Percentiles rank a stretch among this genome's conserved stretches.
These are phyloP conservation scores for Dryadula phaetusa DNA, from an alignment of 2,888 invertebrate species.

Conservation along the genomic window DNA sequence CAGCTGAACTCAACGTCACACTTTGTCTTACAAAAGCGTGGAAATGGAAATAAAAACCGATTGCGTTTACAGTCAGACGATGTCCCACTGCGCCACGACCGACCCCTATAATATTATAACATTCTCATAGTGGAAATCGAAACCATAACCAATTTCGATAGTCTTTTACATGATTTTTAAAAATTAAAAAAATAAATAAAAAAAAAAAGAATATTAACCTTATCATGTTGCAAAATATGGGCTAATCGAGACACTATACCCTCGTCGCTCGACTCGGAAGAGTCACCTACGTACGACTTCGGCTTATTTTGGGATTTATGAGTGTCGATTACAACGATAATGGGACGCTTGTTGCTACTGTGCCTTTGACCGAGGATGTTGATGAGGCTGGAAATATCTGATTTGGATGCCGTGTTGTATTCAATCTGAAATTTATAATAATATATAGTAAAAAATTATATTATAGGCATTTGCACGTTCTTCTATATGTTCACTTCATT, in stretches of 20 bases:
- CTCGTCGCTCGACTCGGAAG: constrained; percentile 30
- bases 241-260: constrained; percentile 1
- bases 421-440: constrained; percentile 24
- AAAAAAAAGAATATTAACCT: background rate
- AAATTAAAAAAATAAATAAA: background rate
- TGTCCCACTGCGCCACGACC: no score
- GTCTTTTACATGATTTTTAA: no score
- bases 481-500: no score
- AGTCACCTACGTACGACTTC: background rate
- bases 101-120: no score
- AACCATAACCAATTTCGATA: no score
- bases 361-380: constrained; percentile 53
- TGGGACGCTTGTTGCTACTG: constrained; percentile 49
- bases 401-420: constrained; percentile 6
- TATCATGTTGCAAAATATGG: constrained; percentile 24
- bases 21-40: no score
- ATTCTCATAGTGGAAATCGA: no score
- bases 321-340: constrained; percentile 54
- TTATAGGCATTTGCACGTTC: no score
- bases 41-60: no score
- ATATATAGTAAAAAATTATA: no score
- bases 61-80: no score
- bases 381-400: constrained; percentile 44
- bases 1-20: no score
- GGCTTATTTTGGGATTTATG: background rate